Conservation (phyloP, 1,140 invertebrate genomes). For the Campodea augens region DNA sequence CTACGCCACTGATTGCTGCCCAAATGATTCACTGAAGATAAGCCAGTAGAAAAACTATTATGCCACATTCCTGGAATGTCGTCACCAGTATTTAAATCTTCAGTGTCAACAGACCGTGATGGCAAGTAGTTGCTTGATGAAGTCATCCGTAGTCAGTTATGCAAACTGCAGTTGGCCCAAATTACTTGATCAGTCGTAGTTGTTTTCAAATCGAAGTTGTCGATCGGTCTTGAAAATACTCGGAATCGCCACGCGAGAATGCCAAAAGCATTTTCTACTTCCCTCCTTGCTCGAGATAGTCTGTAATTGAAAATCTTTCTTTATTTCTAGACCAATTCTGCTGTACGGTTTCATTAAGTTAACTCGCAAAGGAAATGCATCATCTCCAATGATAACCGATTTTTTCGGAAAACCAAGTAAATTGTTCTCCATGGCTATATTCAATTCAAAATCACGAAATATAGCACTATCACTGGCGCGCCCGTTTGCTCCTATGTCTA, state of each 20-base stretch:
- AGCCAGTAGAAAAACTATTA: no score
- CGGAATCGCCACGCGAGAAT: constrained; percentile 1
- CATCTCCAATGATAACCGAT: constrained; percentile 9
- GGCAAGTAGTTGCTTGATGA: constrained; percentile 5
- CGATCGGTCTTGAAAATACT: constrained; percentile 3
- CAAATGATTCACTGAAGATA: no score
- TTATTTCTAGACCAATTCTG: neutral
- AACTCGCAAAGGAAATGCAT: constrained; percentile 9
- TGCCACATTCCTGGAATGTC: constrained; percentile 9
- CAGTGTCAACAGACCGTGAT: constrained; percentile 6
- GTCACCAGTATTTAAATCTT: constrained; percentile 11
- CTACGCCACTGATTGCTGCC: no score
- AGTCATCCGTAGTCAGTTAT: constrained; percentile 13
- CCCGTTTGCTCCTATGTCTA: constrained; percentile 7
- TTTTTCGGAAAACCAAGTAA: constrained; percentile 5
- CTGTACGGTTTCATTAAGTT: constrained; percentile 10
- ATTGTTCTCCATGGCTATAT: constrained; percentile 10
- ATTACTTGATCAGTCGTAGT: neutral
- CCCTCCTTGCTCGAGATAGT: constrained; percentile 2
- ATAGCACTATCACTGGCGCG: constrained; percentile 6
- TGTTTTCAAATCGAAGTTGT: constrained; percentile 1
- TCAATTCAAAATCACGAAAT: constrained; percentile 5
- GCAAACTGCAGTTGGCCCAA: neutral
- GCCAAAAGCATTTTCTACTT: neutral
- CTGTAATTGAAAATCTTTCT: constrained; percentile 6